A percentile compares a stretch with the other conserved stretches of the same genome.
Conservation (phyloP, 2,113 vertebrate genomes). For the Lates calcarifer region DNA sequence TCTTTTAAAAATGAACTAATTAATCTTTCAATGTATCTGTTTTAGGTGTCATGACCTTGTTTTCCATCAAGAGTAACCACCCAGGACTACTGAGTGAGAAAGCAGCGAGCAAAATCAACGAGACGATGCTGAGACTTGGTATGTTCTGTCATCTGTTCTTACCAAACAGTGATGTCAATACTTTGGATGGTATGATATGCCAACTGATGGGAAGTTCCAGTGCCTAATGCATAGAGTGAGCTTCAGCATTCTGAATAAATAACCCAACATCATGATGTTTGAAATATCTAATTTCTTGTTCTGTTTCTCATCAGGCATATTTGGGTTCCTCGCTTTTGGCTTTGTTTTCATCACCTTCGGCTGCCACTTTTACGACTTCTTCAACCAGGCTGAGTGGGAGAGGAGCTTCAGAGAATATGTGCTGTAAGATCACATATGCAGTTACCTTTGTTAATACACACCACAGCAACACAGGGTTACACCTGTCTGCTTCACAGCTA, state of each 20-base stretch:
- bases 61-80: slow-evolving; percentile 98
- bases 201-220: background rate
- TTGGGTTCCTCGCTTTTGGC: slow-evolving; percentile 96
- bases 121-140: slow-evolving; percentile 99
- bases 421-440: slow-evolving; percentile 82
- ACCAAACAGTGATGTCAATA: background rate
- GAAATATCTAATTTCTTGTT: background rate
- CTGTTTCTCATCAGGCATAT: slow-evolving; percentile 88
- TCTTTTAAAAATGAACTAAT: too few relatives aligned
- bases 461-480: slow-evolving; percentile 9
- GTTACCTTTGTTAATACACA: too few relatives aligned
- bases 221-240: slow-evolving; percentile 11
- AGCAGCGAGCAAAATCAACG: slow-evolving; percentile 98
- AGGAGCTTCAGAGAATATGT: slow-evolving; percentile 97
- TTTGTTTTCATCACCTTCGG: slow-evolving; percentile 98
- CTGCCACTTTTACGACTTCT: slow-evolving; percentile 99
- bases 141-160: slow-evolving; percentile 43
- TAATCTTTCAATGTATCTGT: background rate
- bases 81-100: slow-evolving; percentile 97
- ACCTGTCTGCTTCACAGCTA: slow-evolving; percentile 42
- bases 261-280: background rate
- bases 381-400: slow-evolving; percentile 99
- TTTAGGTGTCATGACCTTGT: slow-evolving; percentile 91
- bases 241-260: background rate
- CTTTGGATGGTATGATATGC: background rate